Evolutionary conservation across 92 coral and sea anemone species (phyloP).

Genomic region (Phenganax marumi): DNA sequence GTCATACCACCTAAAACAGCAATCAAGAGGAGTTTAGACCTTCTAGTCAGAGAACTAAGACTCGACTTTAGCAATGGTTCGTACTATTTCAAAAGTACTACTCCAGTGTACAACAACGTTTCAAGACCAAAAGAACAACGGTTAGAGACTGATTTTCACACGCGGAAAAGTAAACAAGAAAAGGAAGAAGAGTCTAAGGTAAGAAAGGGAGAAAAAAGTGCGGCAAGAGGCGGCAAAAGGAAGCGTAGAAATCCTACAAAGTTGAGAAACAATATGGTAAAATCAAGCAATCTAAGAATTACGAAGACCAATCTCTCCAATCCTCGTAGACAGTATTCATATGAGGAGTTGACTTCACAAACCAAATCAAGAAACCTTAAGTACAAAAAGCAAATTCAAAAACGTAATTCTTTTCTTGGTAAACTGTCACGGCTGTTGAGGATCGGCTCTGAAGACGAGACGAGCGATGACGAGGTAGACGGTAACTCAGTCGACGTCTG

Average conservation of each 20-base stretch:
- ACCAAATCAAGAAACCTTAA: neutral
- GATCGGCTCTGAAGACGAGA: neutral
- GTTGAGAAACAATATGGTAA: neutral
- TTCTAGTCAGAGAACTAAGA: conserved; percentile 10
- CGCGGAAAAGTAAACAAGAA: neutral
- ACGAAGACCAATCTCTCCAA: neutral
- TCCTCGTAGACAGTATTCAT: conserved; percentile 14
- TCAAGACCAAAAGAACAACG: neutral
- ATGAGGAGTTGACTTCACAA: conserved; percentile 3
- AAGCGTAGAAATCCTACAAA: neutral
- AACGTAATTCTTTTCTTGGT: conserved; percentile 24
- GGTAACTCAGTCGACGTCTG: neutral
- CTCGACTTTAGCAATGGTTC: conserved; percentile 24
- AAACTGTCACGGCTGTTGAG: conserved; percentile 28
- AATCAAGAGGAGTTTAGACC: conserved; percentile 21
- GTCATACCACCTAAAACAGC: conserved; percentile 37
- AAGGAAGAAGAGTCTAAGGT: neutral
- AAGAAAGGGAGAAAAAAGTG: neutral
- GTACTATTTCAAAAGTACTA: neutral
- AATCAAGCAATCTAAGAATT: conserved; percentile 2
- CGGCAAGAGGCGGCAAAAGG: neutral
- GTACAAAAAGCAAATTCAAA: conserved; percentile 8
- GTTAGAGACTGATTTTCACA: neutral
- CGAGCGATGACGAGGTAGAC: neutral
- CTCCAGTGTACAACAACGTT: neutral